A percentile compares a stretch with the other conserved stretches of the same genome.
Conservation (phyloP, 2,113 vertebrate species). For the Catharus fuscescens region DNA sequence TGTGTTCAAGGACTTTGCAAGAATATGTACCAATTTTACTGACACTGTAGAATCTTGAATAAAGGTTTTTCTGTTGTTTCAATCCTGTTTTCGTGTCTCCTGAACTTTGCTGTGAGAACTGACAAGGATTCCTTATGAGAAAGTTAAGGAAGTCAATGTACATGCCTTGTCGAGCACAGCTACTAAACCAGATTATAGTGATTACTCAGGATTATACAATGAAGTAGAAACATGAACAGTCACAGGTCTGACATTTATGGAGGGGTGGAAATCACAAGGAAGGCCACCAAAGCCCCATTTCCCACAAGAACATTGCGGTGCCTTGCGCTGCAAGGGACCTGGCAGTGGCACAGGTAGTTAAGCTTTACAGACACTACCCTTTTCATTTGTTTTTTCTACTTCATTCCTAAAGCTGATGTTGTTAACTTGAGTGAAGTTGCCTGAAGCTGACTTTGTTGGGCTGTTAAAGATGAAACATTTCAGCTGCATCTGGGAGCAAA, state of each 20-base stretch:
- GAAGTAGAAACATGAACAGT: neutral
- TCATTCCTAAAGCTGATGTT: neutral
- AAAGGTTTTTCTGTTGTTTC: neutral
- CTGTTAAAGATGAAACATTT: neutral
- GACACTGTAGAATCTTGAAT: neutral
- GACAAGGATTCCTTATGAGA: neutral
- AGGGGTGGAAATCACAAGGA: neutral
- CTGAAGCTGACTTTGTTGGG: neutral
- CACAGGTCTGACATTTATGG: neutral
- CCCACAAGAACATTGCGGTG: accelerated
- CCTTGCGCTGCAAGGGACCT: neutral
- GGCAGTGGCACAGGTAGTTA: neutral
- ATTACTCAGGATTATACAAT: neutral
- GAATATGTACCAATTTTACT: neutral
- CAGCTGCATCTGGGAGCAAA: neutral
- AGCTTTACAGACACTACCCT: neutral
- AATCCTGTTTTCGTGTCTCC: neutral
- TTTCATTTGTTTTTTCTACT: neutral
- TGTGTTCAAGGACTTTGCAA: neutral
- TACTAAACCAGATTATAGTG: neutral
- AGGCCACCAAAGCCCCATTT: neutral
- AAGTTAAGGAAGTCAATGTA: neutral
- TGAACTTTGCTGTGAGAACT: neutral
- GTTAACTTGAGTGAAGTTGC: neutral
- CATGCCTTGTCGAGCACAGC: neutral